Percentiles rank a stretch among this genome's conserved stretches.
Evolutionary conservation across 2,113 vertebrate genomes (phyloP).

Genomic region (Mungos mungo): DNA sequence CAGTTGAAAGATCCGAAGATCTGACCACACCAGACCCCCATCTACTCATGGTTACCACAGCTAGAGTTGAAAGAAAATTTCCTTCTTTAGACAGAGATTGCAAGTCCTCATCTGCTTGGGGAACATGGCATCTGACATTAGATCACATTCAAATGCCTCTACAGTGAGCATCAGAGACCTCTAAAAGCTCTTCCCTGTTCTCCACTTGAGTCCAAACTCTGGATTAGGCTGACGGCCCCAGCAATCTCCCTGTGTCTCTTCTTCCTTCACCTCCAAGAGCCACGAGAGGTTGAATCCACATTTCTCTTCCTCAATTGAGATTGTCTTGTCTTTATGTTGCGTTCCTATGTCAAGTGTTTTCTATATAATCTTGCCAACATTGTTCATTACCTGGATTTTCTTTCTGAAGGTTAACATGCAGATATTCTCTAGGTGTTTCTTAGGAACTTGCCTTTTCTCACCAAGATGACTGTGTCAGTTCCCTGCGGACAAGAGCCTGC

Average conservation of each 20-base stretch:
- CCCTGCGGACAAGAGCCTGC: background rate
- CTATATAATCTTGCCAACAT: background rate
- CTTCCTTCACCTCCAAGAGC: background rate
- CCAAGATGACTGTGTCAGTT: background rate
- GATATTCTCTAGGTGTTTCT: background rate
- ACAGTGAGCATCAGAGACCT: background rate
- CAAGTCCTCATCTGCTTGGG: background rate
- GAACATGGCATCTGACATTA: background rate
- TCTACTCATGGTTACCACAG: background rate
- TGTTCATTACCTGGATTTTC: background rate
- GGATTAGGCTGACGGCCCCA: background rate
- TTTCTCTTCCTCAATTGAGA: background rate
- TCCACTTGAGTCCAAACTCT: background rate
- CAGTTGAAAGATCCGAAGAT: background rate
- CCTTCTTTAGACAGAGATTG: background rate
- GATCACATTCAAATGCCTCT: background rate
- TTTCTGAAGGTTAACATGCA: background rate
- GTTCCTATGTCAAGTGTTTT: background rate
- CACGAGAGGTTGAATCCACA: background rate
- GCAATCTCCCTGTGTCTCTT: background rate
- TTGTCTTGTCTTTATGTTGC: background rate
- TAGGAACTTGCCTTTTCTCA: background rate
- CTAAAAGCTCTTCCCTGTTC: background rate
- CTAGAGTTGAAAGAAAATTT: background rate
- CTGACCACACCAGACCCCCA: background rate